Evolutionary conservation across 2,113 vertebrate species (phyloP).

Genomic region (Ariopsis seemanni): DNA sequence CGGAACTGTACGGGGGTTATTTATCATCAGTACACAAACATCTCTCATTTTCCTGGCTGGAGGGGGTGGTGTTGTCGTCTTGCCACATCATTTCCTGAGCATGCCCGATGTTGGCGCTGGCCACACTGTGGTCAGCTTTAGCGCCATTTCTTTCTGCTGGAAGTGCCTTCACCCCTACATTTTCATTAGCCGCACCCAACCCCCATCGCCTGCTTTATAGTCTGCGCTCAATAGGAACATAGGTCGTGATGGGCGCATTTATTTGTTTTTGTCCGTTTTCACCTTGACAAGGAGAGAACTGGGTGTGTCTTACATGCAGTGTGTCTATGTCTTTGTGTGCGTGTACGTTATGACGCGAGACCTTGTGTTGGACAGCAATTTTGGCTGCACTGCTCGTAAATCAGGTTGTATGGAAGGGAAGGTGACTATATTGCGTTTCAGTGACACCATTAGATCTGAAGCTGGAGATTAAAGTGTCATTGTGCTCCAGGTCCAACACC

Average conservation of each 20-base stretch:
- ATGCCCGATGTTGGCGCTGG: not conserved
- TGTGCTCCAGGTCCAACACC: slow-evolving; percentile 1
- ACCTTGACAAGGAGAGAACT: slow-evolving; percentile 65
- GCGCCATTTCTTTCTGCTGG: slow-evolving; percentile 44
- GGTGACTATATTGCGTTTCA: slow-evolving; percentile 48
- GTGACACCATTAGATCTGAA: slow-evolving; percentile 44
- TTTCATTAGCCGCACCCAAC: slow-evolving; percentile 48
- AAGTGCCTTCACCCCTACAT: slow-evolving; percentile 47
- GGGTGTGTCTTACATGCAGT: slow-evolving; percentile 20
- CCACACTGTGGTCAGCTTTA: not conserved
- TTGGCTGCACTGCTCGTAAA: slow-evolving; percentile 42
- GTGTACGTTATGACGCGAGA: slow-evolving; percentile 52
- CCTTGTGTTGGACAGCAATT: slow-evolving; percentile 44
- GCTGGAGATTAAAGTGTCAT: slow-evolving; percentile 44
- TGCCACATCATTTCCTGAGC: not conserved
- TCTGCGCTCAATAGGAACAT: slow-evolving; percentile 14
- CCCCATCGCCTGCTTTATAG: slow-evolving; percentile 41
- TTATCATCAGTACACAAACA: slow-evolving; percentile 57
- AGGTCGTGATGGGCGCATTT: slow-evolving; percentile 64
- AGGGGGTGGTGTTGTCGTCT: slow-evolving; percentile 36
- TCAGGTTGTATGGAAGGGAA: slow-evolving; percentile 45
- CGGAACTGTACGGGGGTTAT: slow-evolving; percentile 48
- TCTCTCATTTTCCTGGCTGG: slow-evolving; percentile 44
- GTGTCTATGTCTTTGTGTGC: slow-evolving; percentile 52
- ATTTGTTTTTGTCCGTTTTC: slow-evolving; percentile 72